Evolutionary conservation across 2,888 invertebrate genomes (phyloP), one percentile per base, ranked within the genome.

Genomic region (Lacanobia wlatinum): DNA sequence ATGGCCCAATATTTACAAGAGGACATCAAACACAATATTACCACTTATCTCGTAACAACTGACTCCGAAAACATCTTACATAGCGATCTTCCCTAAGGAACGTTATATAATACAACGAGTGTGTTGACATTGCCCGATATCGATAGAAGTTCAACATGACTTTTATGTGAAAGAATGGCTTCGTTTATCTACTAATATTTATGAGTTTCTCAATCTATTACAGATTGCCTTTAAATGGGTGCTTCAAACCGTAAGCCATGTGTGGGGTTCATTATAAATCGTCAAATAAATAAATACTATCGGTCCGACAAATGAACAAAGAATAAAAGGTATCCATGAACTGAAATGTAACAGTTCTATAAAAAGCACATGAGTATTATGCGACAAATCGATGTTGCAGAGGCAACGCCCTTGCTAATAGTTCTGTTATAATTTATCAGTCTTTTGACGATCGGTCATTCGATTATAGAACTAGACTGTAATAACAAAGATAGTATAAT

Each of bases 11-110:
- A 96, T 96, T 96, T 93, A 94, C 95, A 87, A 90, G 90, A 88
- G 90, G 87, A 93, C 91, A 92, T 93, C 94, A 94, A 95, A 94
- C 92, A 95, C 91, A 94, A 94, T 95, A 95, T 95, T 93, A 95
- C 94, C 94, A 94, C 93, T 95, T 96, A 95, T 95, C 95, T 94
- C 89, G 88, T 92, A 92, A 94, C 93, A 94, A 93, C 93, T 91
- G 90, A 90, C 90, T 93, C 90, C 88, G 88, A 94, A 94, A 93
- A 91, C 78, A 84, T 83, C 91, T 92, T 94, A 92, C 90, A 87
- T 87, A 91, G 87, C 88, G 89, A 92, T 92, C 91, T 91, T 91
- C 89, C 89, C 87, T 82, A 78, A 89, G 88, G 87, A 90, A 89
- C 86, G 87, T 91, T 89, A 84, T 80, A 80, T 85, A 83, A 89